phyloP scores from a whole-genome alignment of 2,113 vertebrate species.

The Oncorhynchus nerka region DNA sequence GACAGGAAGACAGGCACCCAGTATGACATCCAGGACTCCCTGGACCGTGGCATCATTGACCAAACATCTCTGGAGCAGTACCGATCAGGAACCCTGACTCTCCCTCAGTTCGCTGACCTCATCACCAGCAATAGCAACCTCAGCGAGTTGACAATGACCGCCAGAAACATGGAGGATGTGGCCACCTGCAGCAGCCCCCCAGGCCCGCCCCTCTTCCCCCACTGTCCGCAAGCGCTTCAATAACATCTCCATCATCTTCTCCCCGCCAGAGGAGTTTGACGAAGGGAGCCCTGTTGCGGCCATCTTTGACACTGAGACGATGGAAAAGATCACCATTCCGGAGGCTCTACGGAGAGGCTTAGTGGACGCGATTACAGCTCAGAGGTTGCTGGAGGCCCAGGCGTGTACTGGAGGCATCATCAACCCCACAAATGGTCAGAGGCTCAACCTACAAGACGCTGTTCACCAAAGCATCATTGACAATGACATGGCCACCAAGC shows the following conservation, averaged over 20 bases:
- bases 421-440: constrained; percentile 85
- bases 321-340: constrained; percentile 92
- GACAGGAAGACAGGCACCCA: constrained; percentile 93
- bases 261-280: constrained; percentile 85
- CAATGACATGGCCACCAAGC: constrained; percentile 85
- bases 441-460: constrained; percentile 86
- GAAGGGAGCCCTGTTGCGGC: constrained; percentile 91
- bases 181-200: constrained; percentile 73
- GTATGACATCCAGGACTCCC: constrained; percentile 88
- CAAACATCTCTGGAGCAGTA: constrained; percentile 85
- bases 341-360: constrained; percentile 89
- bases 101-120: constrained; percentile 91
- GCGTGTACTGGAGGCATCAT: constrained; percentile 94
- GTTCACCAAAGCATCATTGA: constrained; percentile 84
- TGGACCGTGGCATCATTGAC: constrained; percentile 81
- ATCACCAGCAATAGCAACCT: constrained; percentile 77
- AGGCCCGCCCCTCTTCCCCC: constrained; percentile 66
- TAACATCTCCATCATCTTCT: constrained; percentile 76
- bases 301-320: constrained; percentile 94
- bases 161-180: constrained; percentile 68
- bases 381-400: constrained; percentile 93
- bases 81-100: constrained; percentile 82
- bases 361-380: constrained; percentile 90
- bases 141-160: constrained; percentile 61
- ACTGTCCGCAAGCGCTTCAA: constrained; percentile 71